Percentiles rank a stretch among this genome's conserved stretches.
phyloP scores from a whole-genome alignment of 1,140 invertebrate species.

The Pseudoatta argentina region DNA sequence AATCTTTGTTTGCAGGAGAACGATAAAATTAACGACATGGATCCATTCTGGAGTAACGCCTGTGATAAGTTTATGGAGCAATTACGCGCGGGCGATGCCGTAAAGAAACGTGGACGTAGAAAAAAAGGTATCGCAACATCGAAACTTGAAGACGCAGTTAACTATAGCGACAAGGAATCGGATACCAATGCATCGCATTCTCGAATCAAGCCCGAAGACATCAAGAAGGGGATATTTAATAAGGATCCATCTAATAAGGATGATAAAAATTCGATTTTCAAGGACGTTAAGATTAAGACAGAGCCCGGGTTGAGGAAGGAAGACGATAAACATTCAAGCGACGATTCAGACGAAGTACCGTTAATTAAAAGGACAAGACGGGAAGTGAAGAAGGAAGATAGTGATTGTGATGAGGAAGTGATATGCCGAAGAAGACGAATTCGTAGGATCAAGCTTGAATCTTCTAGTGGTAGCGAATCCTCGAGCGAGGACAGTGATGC shows the following conservation, averaged over 20 bases:
- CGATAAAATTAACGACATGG: slow-evolving; percentile 82
- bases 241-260: slow-evolving; percentile 64
- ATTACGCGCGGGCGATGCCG: slow-evolving; percentile 87
- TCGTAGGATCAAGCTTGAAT: slow-evolving; percentile 82
- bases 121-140: slow-evolving; percentile 83
- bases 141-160: slow-evolving; percentile 67
- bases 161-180: slow-evolving; percentile 70
- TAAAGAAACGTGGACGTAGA: slow-evolving; percentile 87
- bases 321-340: slow-evolving; percentile 74
- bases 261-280: slow-evolving; percentile 4
- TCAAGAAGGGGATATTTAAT: slow-evolving; percentile 77
- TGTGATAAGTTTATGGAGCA: slow-evolving; percentile 92
- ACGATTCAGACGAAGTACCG: slow-evolving; percentile 83
- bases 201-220: slow-evolving; percentile 78
- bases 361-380: slow-evolving; percentile 79
- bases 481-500: slow-evolving; percentile 83
- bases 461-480: slow-evolving; percentile 81
- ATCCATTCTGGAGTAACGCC: slow-evolving; percentile 88
- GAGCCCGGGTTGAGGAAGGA: slow-evolving; percentile 61
- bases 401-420: slow-evolving; percentile 81
- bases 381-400: slow-evolving; percentile 77
- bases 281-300: slow-evolving; percentile 67
- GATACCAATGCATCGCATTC: slow-evolving; percentile 46
- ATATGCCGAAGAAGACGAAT: slow-evolving; percentile 75
- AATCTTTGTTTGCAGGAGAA: slow-evolving; percentile 78